Base-by-base conservation (phyloP, 2,888 invertebrate genomes). In the Leuctra nigra region DNA sequence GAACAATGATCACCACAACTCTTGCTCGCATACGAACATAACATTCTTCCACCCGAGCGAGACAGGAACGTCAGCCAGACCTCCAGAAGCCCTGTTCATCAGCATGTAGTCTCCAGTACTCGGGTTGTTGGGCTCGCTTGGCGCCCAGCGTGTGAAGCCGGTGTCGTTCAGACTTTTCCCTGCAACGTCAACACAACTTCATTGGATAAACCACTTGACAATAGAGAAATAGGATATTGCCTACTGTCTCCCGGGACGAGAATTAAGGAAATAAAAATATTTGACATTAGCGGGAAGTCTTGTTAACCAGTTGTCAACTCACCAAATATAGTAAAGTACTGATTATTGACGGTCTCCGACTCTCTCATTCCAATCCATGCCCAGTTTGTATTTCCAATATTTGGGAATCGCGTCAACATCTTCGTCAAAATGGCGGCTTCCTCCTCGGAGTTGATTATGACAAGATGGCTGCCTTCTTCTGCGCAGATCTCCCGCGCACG, bases 361-460 rank as follows among this genome's bases (percentile, higher is more conserved):
- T 60, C 62, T 47, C 59, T 57, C 39, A 61, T 60, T 22, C 63
- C 61, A n/a, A 63, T 39, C 53, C 54, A 61, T 3, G 58, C 57
- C 38, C 50, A 54, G 1, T 23, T 41, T n/a, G 22, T 50, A 18
- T 55, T 25, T 4, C 46, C 55, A 2, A 52, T 14, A 4, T 36
- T 58, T 11, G 29, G 23, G 22, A 14, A 47, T 48, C 53, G 41
- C 18, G 44, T 16, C 20, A 57, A 59, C 9, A 62, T 36, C 44
- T 54, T 55, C 52, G 55, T 52, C 29, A 59, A 41, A 11, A 50
- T 53, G 13, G 7, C 22, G 13, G 59, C 50, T 46, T 61, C 62
- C 13, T 60, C 47, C 16, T 61, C 59, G n/a, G 59, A 58, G 54
- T 61, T 61, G 52, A 64, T 59, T 54, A 64, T 59, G 9, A 58